These are phyloP conservation scores for Trinectes maculatus DNA, from an alignment of 2,113 vertebrate genomes.

Conservation along the genomic window DNA sequence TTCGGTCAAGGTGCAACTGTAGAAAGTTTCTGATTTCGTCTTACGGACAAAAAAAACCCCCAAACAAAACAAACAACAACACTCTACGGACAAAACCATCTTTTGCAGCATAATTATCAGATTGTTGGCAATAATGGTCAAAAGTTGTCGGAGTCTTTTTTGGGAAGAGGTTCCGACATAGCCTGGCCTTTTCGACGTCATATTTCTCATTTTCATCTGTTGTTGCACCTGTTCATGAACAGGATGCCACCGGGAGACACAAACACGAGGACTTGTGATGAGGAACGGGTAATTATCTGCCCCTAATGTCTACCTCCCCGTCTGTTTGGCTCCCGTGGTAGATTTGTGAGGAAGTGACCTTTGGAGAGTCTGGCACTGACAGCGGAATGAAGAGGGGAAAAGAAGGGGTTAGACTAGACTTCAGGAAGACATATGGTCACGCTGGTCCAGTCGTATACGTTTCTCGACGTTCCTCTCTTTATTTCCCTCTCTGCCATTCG, in stretches of 20 bases:
- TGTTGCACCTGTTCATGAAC: conserved; percentile 61
- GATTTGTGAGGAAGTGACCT: conserved; percentile 60
- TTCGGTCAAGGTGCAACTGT: conserved; percentile 23
- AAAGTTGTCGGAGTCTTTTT: conserved; percentile 3
- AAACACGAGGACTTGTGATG: conserved; percentile 27
- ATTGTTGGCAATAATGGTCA: conserved; percentile 17
- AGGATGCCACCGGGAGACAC: conserved; percentile 47
- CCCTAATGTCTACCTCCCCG: not conserved
- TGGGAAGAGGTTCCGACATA: conserved; percentile 21
- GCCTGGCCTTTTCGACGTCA: conserved; percentile 66
- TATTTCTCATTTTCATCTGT: conserved; percentile 70
- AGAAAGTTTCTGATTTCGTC: not conserved
- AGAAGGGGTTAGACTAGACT: conserved; percentile 41
- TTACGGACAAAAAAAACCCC: too few relatives aligned
- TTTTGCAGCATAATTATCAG: conserved; percentile 24
- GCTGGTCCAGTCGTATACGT: conserved; percentile 37
- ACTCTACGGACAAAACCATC: not conserved
- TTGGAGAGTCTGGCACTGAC: conserved; percentile 4
- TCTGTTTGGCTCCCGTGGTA: conserved; percentile 55
- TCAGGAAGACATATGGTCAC: conserved; percentile 43
- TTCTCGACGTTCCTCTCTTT: conserved; percentile 28
- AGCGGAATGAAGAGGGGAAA: conserved; percentile 41
- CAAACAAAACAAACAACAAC: not conserved
- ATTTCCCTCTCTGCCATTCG: conserved; percentile 18
- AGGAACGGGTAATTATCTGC: conserved; percentile 34